Evolutionary conservation across 92 coral and sea anemone species (phyloP), one percentile per base, ranked within the genome.

Genomic region (Bergia puertoricense): DNA sequence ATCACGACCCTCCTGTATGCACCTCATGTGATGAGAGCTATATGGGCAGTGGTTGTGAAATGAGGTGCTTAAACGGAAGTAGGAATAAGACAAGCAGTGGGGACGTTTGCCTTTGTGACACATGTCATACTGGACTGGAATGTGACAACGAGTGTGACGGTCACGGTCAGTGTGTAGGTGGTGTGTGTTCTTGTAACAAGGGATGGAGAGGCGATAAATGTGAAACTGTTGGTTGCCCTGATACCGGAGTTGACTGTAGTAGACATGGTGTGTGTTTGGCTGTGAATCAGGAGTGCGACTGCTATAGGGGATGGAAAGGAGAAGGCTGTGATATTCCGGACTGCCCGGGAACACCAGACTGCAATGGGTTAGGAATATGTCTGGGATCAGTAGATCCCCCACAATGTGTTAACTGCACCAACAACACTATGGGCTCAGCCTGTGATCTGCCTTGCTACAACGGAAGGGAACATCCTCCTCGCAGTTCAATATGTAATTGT

Each of bases 171-270:
- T 93, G 95, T 81, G 45, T 77, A 30, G 81, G 86, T 10, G 93
- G 92, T 5, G 75, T 51, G 20, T 92, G 95, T 59, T 23, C 23
- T n/a, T 92, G 95, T 77, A 76, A 88, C 69, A 86, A 78, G 44
- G 95, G 95, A 7, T 92, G 95, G 95, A 88, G 95, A 18, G 95
- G 95, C 23, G 87, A 59, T 38, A 92, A 89, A 39, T 92, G 95
- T 82, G 92, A 85, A 37, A 90, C 89, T 18, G 90, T 90, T 30
- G 95, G 95, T 44, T 92, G 95, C 56, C 95, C 95, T 39, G 95
- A 93, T 18, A 54, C 20, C 7, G 95, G 81, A 8, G 41, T 82
- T 38, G 95, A 92, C 89, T 92, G 95, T 43, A 90, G 93, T 46
- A 79, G 92, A 56, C 95, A 88, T 43, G 95, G 95, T 43, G 86